Conservation (phyloP, 2,888 invertebrate species). For the Hesperia comma region DNA sequence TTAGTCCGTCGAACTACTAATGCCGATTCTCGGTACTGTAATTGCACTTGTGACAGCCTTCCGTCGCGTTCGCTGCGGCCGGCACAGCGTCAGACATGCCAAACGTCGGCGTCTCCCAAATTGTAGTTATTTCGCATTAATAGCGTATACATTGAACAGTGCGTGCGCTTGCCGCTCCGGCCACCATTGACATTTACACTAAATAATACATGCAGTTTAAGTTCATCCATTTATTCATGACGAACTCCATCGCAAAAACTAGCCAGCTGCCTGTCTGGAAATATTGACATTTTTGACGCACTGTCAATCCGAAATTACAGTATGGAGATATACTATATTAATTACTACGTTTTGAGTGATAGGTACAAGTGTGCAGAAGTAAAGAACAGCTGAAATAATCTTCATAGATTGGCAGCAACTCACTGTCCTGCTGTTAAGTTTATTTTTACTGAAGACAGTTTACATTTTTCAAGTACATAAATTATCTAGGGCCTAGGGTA, state of each 20-base stretch:
- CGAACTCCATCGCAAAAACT: constrained; percentile 33
- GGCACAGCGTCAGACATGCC: constrained; percentile 64
- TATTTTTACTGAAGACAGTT: no score
- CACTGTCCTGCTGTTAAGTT: not conserved
- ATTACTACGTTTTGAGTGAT: constrained; percentile 1
- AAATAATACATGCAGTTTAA: constrained; percentile 48
- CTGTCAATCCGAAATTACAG: constrained; percentile 22
- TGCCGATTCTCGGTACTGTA: constrained; percentile 82
- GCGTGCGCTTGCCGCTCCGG: constrained; percentile 68
- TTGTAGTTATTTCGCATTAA: constrained; percentile 81
- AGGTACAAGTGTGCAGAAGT: not conserved
- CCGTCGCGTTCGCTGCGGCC: constrained; percentile 76
- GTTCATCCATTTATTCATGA: constrained; percentile 40
- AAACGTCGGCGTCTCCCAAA: constrained; percentile 70
- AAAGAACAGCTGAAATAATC: not conserved
- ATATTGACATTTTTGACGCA: constrained; percentile 21
- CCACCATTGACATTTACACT: constrained; percentile 69
- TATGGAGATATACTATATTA: not conserved
- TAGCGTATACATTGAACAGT: constrained; percentile 70
- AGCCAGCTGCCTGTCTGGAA: constrained; percentile 32
- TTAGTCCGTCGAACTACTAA: constrained; percentile 80
- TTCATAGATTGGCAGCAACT: not conserved
- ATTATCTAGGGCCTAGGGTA: no score
- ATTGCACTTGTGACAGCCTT: constrained; percentile 83
- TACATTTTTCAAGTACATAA: no score